Evolutionary conservation across 2,888 invertebrate species (phyloP), one percentile per base, ranked within the genome.

Genomic region (Tetragonisca angustula): DNA sequence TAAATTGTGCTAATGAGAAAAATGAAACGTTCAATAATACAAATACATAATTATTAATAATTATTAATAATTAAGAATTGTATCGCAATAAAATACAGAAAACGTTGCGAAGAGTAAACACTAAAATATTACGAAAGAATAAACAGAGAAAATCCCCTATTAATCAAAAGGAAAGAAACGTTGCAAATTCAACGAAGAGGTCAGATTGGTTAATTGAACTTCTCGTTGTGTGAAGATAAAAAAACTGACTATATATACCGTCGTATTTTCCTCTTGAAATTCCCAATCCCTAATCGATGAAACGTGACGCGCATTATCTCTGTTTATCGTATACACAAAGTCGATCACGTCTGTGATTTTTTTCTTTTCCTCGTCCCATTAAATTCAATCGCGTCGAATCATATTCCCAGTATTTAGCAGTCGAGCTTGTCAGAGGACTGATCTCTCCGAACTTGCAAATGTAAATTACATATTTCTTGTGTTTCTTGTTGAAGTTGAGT

Each of bases 271-370:
- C 80, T 74, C 36, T 15, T 43, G 56, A 59, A 81, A 76, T 68
- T 19, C 50, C 67, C 61, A 4, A 36, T 62, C 21, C 24, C 6
- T 62, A 54, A 27, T 61, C 64, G 43, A 36, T 21, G 5, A 3
- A 6, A 81, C 76, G 76, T 81, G 81, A 76, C 73, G 21, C 2
- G 5, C 24, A 68, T 54, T 81, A 83, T 83, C 83, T 70, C 0
- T 0, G 52, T 77, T 74, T 82, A 83, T 77, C 83, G 21, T 19
- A 13, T 76, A 49, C 65, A 65, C 52, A 59, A 59, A 70, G 52
- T 71, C 1, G 24, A 74, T 81, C 72, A 73, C 68, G 56, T 56
- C 50, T 43, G n/a, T 32, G 17, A 36, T 36, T 36, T 36, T 4
- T 24, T 19, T 36, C 32, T 76, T 59, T 68, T 64, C 72, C 2